Evolutionary conservation across 1,140 invertebrate species (phyloP).

Genomic region (Aphaenogaster rudis): DNA sequence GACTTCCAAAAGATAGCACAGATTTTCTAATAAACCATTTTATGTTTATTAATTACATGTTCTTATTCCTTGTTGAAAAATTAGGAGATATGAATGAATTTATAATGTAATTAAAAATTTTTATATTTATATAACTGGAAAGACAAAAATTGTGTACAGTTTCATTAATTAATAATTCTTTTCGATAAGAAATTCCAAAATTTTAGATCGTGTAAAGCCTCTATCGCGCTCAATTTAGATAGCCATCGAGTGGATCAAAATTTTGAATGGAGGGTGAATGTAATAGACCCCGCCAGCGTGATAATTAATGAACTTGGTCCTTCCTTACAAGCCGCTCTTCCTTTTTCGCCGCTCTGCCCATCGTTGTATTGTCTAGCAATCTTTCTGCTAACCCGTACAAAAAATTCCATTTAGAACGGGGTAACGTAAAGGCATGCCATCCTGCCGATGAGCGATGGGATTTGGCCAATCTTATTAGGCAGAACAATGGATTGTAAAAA

Average conservation of each 20-base stretch:
- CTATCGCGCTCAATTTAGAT: constrained; percentile 78
- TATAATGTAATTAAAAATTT: not conserved
- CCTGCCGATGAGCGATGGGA: constrained; percentile 48
- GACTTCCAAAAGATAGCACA: not conserved
- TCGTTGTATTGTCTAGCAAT: constrained; percentile 76
- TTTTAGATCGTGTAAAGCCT: constrained; percentile 50
- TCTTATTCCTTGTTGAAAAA: not conserved
- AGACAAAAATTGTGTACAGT: not conserved
- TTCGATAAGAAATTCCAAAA: constrained; percentile 42
- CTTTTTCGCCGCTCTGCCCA: constrained; percentile 65
- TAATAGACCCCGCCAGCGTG: constrained; percentile 77
- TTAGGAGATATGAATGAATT: not conserved
- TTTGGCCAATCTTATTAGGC: constrained; percentile 59
- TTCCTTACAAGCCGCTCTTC: not conserved
- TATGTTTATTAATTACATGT: constrained; percentile 1
- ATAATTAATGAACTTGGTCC: constrained; percentile 80
- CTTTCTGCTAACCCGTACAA: constrained; percentile 31
- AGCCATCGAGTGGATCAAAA: constrained; percentile 77
- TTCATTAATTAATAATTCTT: constrained; percentile 63
- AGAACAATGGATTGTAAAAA: constrained; percentile 41
- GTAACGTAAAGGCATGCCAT: constrained; percentile 49
- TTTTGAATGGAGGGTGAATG: constrained; percentile 74
- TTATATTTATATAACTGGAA: not conserved
- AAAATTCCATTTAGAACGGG: constrained; percentile 56
- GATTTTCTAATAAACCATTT: not conserved